Base-by-base conservation (phyloP, 2,113 vertebrate species). In the Glaucomys volans region DNA sequence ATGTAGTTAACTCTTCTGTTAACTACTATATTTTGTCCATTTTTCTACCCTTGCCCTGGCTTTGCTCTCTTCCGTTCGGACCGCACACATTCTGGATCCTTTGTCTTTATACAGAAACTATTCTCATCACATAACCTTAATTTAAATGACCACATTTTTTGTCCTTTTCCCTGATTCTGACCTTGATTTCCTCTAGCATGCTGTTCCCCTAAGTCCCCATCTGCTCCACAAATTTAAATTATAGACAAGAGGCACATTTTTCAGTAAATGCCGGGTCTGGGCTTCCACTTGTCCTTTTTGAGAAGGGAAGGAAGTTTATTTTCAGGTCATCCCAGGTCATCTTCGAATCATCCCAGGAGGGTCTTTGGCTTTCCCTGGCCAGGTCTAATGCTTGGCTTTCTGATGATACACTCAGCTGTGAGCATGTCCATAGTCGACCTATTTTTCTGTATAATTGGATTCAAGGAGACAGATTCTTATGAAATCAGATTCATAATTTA, bases 381-480 rank as follows among this genome's bases (percentile, higher is more conserved):
- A 76, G 32, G 13, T 83, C 28, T 89, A 40, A 66, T 14, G 6
- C 16, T 17, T 16, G 47, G 20, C 20, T 92, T 13, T 81, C 40
- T 12, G 12, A 92, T 12, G 12, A 92, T 35, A 83, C 20, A 20
- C 4, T 47, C 50, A 24, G 22, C 57, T 80, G 42, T n/a, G 79
- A 77, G 62, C 67, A 40, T 52, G 42, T 69, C 14, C 76, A 50
- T 76, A 69, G 57, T 67, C 57, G 57, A 57, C 18, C 13, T 37
- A 35, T 57, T 95, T 90, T 87, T 93, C 66, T 94, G 35, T 40
- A 6, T 91, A 71, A 92, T 59, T 88, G 22, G 7, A 84, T 42
- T 87, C 35, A 72, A 69, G 28, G 50, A 81, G 50, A 84, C 32
- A 37, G 26, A 42, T 66, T 95, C 4, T 9, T 59, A 10, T 11